Evolutionary conservation across 2,888 invertebrate genomes (phyloP).

Genomic region (Macaria liturata): DNA sequence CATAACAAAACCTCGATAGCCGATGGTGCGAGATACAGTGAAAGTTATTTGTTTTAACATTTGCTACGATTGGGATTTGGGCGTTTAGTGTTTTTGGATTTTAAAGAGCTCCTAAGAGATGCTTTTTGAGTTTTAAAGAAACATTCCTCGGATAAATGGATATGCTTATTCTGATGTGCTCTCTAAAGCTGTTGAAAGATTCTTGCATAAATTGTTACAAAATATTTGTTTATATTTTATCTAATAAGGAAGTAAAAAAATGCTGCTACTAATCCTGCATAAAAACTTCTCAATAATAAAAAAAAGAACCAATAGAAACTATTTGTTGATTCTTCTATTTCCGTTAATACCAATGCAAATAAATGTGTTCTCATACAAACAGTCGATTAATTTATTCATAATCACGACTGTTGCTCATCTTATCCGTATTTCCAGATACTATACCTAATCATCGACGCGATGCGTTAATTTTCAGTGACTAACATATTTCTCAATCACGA

Average conservation of each 20-base stretch:
- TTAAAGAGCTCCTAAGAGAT: not conserved
- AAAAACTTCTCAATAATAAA: too few species aligned
- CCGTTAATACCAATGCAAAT: too few species aligned
- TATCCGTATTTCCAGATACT: constrained; percentile 28
- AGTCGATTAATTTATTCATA: constrained; percentile 11
- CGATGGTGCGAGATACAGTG: constrained; percentile 23
- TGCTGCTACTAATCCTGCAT: too few species aligned
- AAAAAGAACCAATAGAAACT: too few species aligned
- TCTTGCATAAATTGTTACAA: too few species aligned
- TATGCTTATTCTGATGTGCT: too few species aligned
- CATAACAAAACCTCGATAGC: constrained; percentile 16
- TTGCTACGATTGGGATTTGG: constrained; percentile 10
- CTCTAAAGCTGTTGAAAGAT: too few species aligned
- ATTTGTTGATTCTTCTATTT: too few species aligned
- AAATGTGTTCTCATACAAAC: constrained; percentile 4
- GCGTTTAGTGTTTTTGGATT: not conserved
- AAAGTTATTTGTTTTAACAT: constrained; percentile 30
- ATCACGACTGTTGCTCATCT: constrained; percentile 22
- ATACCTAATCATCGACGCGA: constrained; percentile 13
- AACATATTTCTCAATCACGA: constrained; percentile 36
- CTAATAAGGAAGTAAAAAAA: too few species aligned
- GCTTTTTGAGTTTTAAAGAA: not conserved
- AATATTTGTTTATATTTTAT: too few species aligned
- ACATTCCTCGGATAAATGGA: too few species aligned
- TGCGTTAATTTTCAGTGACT: constrained; percentile 31